Evolutionary conservation across 1,140 invertebrate genomes (phyloP), one percentile per base, ranked within the genome.

Genomic region (Temnothorax longispinosus): DNA sequence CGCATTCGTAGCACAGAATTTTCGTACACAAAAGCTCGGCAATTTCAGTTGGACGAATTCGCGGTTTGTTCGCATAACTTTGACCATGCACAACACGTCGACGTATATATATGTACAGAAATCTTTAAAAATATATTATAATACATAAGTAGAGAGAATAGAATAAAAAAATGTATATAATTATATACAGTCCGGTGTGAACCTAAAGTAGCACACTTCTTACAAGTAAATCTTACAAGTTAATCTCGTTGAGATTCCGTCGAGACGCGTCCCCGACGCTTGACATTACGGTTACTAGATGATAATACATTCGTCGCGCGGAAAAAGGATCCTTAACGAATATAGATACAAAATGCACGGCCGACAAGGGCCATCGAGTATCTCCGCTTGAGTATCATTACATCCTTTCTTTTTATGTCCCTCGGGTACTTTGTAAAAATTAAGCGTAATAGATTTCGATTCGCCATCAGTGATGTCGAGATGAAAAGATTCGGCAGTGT

Each of bases 11-110:
- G 50, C 32, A 64, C 35, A 60, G 10, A 84, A 75, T 84, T 47
- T 74, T 84, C 27, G 90, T 89, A 94, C 90, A 93, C 91, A 93
- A 93, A 95, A 95, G 93, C 94, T 94, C 93, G 94, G 93, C 91
- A 93, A 91, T 92, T 94, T 93, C 91, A 10, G 88, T 91, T 94
- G 94, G 93, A 94, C 94, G 93, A 94, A 93, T 94, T 94, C 58
- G 88, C 87, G 62, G 84, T 60, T 89, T 74, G 85, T 71, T 65
- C 15, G 54, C 74, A 21, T 54, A 64, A 69, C 21, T 84, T 91
- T 90, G 56, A 91, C 85, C 82, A 71, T 56, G 78, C 54, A 76
- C 89, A 89, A 76, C 35, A 21, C 13, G 41, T 82, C 27, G 44
- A 80, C 78, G 60, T 77, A 44, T 89, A 88, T 90, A 81, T 93